Percentiles rank a stretch among this genome's conserved stretches.
Evolutionary conservation across 2,888 invertebrate species (phyloP).

Genomic region (Epirrhoe tristata): DNA sequence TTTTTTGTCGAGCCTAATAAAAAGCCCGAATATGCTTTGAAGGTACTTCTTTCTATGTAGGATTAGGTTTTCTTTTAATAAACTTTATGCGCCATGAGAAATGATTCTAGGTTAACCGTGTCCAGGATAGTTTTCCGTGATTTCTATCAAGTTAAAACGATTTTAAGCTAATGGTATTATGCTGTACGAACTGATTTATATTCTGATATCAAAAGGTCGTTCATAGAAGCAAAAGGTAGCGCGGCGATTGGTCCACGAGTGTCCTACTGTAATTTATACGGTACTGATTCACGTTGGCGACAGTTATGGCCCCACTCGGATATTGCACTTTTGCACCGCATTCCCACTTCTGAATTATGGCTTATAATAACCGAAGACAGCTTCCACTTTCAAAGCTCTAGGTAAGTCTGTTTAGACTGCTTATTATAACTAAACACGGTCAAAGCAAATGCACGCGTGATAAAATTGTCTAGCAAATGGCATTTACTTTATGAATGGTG

Average conservation of each 20-base stretch:
- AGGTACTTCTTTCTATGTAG: too few relatives aligned
- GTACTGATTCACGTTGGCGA: constrained; percentile 81
- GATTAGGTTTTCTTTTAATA: too few relatives aligned
- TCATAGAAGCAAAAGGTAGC: constrained; percentile 19
- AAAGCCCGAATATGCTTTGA: too few relatives aligned
- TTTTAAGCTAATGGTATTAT: not conserved
- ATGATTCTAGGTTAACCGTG: too few relatives aligned
- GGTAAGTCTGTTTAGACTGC: constrained; percentile 20
- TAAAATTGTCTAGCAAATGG: not conserved
- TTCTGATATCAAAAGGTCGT: constrained; percentile 6
- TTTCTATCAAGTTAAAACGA: not conserved
- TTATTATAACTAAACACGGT: constrained; percentile 9
- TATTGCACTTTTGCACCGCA: constrained; percentile 80
- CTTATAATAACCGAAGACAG: constrained; percentile 70
- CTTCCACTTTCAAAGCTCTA: constrained; percentile 43
- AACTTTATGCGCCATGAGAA: too few relatives aligned
- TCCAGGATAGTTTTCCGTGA: too few relatives aligned
- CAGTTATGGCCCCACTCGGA: constrained; percentile 78
- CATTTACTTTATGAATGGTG: not conserved
- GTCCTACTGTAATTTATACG: constrained; percentile 75
- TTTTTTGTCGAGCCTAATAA: too few relatives aligned
- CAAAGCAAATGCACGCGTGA: not conserved
- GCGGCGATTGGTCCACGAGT: constrained; percentile 44
- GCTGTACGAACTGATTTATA: constrained; percentile 9
- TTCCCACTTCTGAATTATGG: constrained; percentile 73